These are phyloP conservation scores for Porites divaricata DNA, from an alignment of 92 coral and sea anemone genomes.

Conservation along the genomic window DNA sequence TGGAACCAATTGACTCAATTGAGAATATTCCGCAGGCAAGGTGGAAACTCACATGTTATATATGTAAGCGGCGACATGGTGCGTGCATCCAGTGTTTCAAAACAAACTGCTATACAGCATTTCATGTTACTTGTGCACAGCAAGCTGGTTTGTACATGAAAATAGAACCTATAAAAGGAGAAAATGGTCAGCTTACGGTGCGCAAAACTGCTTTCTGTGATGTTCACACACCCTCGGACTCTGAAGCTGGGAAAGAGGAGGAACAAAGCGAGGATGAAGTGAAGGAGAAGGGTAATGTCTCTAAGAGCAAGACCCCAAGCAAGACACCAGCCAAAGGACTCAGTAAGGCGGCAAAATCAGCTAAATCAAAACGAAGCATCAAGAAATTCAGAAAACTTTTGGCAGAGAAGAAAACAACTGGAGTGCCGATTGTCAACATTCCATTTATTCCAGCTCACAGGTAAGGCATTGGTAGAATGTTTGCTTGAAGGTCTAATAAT, in stretches of 20 bases:
- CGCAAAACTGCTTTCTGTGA: constrained; percentile 98
- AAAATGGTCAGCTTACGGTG: constrained; percentile 91
- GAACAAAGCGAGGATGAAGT: constrained; percentile 83
- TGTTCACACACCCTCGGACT: constrained; percentile 88
- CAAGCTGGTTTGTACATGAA: constrained; percentile 99
- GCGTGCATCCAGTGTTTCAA: constrained; percentile 99
- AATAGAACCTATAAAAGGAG: constrained; percentile 93
- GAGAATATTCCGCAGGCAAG: constrained; percentile 97
- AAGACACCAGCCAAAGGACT: constrained; percentile 59
- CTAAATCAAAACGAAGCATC: constrained; percentile 80
- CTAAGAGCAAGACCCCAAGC: constrained; percentile 69
- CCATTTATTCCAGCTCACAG: constrained; percentile 99
- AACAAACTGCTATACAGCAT: constrained; percentile 99
- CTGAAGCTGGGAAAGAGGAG: constrained; percentile 72
- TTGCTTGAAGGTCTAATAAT: background rate
- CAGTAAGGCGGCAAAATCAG: constrained; percentile 58
- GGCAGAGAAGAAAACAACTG: constrained; percentile 96
- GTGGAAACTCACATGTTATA: constrained; percentile 96
- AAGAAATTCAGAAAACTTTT: constrained; percentile 91
- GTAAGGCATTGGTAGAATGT: constrained; percentile 46
- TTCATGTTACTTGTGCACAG: constrained; percentile 99
- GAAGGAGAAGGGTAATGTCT: constrained; percentile 64
- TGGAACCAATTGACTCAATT: constrained; percentile 98
- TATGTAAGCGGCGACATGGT: constrained; percentile 97
- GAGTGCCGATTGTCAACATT: constrained; percentile 96